A percentile compares a stretch with the other conserved stretches of the same genome.
These are phyloP conservation scores for Rhizomys pruinosus DNA, from an alignment of 2,113 vertebrate genomes.

Conservation along the genomic window DNA sequence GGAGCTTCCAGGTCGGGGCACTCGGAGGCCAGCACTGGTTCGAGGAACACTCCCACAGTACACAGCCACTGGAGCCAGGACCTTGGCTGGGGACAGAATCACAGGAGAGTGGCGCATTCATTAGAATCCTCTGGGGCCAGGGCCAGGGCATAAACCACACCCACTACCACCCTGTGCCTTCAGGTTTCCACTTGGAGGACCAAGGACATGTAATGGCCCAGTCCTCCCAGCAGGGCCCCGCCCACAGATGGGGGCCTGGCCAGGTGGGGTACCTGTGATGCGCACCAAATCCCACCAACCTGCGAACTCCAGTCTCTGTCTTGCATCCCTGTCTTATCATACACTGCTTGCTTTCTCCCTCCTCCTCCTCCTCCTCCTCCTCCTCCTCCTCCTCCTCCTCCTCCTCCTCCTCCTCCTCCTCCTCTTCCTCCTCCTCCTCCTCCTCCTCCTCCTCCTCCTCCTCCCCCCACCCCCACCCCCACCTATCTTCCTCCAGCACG, in stretches of 20 bases:
- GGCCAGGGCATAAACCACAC: not conserved
- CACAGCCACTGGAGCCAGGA: slow-evolving; percentile 32
- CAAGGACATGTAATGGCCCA: not conserved
- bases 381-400: no score
- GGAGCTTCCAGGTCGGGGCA: not conserved
- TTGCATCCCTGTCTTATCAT: not conserved
- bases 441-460: not conserved
- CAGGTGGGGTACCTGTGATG: rapidly evolving
- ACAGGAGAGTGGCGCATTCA: not conserved
- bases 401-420: not conserved
- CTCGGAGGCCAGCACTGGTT: not conserved
- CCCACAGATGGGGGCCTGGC: not conserved
- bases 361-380: no score
- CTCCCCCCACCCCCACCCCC: not conserved
- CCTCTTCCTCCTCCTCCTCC: not conserved
- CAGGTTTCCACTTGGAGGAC: not conserved
- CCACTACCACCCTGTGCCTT: not conserved
- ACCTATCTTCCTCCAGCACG: not conserved
- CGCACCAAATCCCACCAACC: not conserved
- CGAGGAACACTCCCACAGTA: slow-evolving; percentile 68
- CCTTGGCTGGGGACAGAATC: slow-evolving; percentile 69
- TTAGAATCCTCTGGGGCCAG: not conserved
- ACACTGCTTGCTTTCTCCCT: no score
- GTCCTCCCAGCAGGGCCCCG: not conserved
- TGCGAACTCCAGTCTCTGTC: rapidly evolving